Evolutionary conservation across 2,797 vertebrate genomes (phyloP), one percentile per base, ranked within the genome.

Genomic region (Falco biarmicus): DNA sequence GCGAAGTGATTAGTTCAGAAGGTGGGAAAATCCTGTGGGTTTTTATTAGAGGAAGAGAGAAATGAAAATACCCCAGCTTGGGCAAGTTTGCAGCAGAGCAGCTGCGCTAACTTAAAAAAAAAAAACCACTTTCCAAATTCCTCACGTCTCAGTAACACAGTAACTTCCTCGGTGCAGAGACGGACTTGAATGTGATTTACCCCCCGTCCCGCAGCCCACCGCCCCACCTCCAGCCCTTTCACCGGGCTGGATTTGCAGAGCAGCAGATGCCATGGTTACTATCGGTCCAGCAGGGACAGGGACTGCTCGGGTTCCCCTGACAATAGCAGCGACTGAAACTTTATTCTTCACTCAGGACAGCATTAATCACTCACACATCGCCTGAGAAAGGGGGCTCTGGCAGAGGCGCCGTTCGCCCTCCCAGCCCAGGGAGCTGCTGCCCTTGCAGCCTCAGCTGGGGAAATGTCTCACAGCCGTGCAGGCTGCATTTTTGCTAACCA

Each of bases 321-420:
- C 96, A 96, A 95, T 90, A 79, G 89, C 84, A 80, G 76, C 19
- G 6, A 51, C 76, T 91, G 94, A 95, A 97, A 95, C 89, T 88
- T 91, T 87, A 87, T 60, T 96, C 90, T 87, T 48, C 13, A 0
- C 87, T 60, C 13, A 1, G 94, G 90, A 59, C 19, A 11, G 69
- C 82, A 75, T 94, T 85, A 92, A 95, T 94, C 86, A 78, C 90
- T 92, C 65, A 7, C 57, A 41, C 92, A 82, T 64, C 82, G 37
- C 45, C 4, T 5, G 21, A 45, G 74, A 73, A 54, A 43, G 28
- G 32, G 76, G 88, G 77, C 9, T 90, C 70, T 69, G 84, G 76
- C 63, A 9, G 74, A 32, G 78, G 4, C 50, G 41, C 43, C 4
- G 2, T 39, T 75, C 1, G 3, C 60, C 34, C 54, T 86, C 88